A percentile compares a stretch with the other conserved stretches of the same genome.
These are phyloP conservation scores for Corydoras maculifer DNA, from an alignment of 2,113 vertebrate genomes.

Conservation along the genomic window DNA sequence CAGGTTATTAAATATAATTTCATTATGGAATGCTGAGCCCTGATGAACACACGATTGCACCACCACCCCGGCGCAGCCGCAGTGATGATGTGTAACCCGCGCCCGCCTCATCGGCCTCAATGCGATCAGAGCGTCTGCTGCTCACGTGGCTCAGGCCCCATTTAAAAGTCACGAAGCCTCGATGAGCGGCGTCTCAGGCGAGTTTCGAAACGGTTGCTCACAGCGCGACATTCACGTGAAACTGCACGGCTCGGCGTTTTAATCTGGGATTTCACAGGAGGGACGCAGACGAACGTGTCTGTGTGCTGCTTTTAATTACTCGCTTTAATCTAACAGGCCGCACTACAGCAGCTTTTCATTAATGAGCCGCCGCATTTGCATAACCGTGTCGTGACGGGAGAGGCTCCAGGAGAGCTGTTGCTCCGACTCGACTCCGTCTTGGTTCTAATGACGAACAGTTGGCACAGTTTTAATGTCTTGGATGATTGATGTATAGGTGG, in stretches of 20 bases:
- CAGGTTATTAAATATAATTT: constrained; percentile 38
- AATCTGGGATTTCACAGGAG: constrained; percentile 16
- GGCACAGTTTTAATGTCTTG: too few relatives aligned
- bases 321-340: constrained; percentile 14
- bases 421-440: too few relatives aligned
- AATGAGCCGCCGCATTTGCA: constrained; percentile 13
- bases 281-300: constrained; percentile 15
- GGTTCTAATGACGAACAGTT: too few relatives aligned
- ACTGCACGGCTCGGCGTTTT: background rate
- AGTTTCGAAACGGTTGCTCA: background rate
- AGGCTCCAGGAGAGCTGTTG: too few relatives aligned
- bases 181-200: background rate
- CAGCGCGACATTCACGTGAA: background rate
- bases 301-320: constrained; percentile 35
- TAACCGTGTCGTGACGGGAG: too few relatives aligned
- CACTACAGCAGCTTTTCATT: constrained; percentile 31
- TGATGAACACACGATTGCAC: constrained; percentile 24
- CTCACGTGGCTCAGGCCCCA: constrained; percentile 4
- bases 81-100: constrained; percentile 11
- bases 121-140: constrained; percentile 7
- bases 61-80: constrained; percentile 1
- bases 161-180: constrained; percentile 6
- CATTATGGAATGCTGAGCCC: constrained; percentile 30
- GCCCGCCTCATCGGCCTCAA: constrained; percentile 8
- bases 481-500: too few relatives aligned